Conservation (phyloP, 2,113 vertebrate species). For the Prunella himalayana region DNA sequence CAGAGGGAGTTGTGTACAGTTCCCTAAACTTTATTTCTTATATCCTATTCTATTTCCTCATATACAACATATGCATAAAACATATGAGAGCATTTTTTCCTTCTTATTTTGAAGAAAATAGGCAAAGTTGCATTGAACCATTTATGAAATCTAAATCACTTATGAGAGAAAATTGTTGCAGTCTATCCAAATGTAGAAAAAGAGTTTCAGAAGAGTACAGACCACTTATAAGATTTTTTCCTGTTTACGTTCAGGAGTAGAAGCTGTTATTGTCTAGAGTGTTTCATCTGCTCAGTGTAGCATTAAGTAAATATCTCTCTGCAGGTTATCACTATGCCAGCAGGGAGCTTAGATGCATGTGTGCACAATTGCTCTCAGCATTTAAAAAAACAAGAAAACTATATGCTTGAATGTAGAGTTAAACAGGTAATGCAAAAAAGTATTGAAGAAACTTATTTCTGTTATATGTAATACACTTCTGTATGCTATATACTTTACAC, state of each 20-base stretch:
- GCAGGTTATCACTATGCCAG: not conserved
- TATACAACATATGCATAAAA: not conserved
- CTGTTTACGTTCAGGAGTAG: not conserved
- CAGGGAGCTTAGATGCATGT: not conserved
- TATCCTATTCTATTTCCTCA: not conserved
- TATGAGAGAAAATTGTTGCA: not conserved
- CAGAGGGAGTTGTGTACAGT: not conserved
- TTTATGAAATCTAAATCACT: slow-evolving; percentile 1
- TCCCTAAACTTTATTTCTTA: not conserved
- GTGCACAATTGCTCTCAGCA: not conserved
- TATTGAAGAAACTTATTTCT: not conserved
- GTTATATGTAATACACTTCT: not conserved
- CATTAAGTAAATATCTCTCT: slow-evolving; percentile 61
- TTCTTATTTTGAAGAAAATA: not conserved
- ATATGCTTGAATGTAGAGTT: not conserved
- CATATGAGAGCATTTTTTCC: not conserved
- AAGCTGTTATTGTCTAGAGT: not conserved
- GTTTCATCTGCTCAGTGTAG: slow-evolving; percentile 44
- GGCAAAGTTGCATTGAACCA: not conserved
- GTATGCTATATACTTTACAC: not conserved
- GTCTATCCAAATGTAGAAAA: not conserved
- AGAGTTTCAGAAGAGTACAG: slow-evolving; percentile 1
- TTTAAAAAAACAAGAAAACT: not conserved
- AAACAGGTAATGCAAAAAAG: not conserved
- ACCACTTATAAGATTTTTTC: not conserved